Evolutionary conservation across 23 tunicate species (phyloP).

Genomic region (Styela plicata): DNA sequence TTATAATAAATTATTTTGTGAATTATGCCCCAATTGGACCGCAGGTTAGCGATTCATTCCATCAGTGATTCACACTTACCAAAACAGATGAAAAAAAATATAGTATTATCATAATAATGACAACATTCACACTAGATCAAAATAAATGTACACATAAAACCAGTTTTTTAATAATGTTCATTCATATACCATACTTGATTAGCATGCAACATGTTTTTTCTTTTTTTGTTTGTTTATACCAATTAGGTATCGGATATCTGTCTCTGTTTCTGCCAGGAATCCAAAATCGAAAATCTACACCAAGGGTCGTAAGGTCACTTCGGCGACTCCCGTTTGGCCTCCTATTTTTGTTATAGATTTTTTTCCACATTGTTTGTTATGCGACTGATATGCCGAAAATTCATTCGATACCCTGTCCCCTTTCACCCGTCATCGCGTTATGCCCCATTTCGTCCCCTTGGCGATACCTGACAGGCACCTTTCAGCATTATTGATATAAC

Average conservation of each 20-base stretch:
- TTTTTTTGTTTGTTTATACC: background rate
- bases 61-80: no score
- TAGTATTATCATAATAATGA: no score
- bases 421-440: background rate
- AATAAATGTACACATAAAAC: no score
- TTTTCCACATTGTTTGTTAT: background rate
- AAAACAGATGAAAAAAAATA: no score
- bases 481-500: background rate
- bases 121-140: no score
- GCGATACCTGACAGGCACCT: background rate
- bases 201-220: no score
- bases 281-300: background rate
- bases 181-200: no score
- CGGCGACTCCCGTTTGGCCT: background rate
- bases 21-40: no score
- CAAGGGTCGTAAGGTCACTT: background rate
- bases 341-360: background rate
- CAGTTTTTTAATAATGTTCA: no score
- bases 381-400: background rate
- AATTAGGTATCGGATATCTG: background rate
- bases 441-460: background rate
- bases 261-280: background rate
- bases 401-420: background rate
- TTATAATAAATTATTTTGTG: no score
- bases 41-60: no score